These are phyloP conservation scores for Papilio elwesi DNA, from an alignment of 2,888 invertebrate species.

Conservation along the genomic window DNA sequence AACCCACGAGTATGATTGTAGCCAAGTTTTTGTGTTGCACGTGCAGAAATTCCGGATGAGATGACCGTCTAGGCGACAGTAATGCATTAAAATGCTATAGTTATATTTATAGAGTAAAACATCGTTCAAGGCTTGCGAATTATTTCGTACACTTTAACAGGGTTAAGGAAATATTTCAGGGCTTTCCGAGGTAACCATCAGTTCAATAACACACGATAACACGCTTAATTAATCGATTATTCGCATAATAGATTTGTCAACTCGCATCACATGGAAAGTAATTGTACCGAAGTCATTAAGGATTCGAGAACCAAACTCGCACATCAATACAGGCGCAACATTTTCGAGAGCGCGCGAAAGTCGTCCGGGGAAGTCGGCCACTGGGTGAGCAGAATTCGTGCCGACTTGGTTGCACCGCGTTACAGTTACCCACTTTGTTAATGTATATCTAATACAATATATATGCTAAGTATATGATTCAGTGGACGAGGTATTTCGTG, in stretches of 20 bases:
- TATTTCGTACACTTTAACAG: neutral
- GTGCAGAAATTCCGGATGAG: slow-evolving; percentile 1
- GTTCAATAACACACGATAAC: neutral
- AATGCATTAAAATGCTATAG: neutral
- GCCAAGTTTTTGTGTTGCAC: slow-evolving; percentile 9
- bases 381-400: slow-evolving; percentile 51
- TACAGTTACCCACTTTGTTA: slow-evolving; percentile 24
- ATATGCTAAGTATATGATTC: slow-evolving; percentile 19
- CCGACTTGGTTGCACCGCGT: slow-evolving; percentile 34
- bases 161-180: neutral
- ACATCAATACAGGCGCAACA: slow-evolving; percentile 43
- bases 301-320: neutral
- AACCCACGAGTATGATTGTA: neutral
- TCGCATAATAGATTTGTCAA: neutral
- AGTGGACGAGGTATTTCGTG: neutral
- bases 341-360: slow-evolving; percentile 56
- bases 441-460: slow-evolving; percentile 20
- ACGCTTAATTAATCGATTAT: neutral
- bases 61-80: neutral
- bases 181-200: neutral
- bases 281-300: neutral
- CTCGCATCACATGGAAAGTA: slow-evolving; percentile 43
- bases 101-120: neutral
- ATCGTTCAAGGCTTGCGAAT: neutral
- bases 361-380: slow-evolving; percentile 53